Evolutionary conservation across 2,797 vertebrate genomes (phyloP).

Genomic region (Picus viridis): DNA sequence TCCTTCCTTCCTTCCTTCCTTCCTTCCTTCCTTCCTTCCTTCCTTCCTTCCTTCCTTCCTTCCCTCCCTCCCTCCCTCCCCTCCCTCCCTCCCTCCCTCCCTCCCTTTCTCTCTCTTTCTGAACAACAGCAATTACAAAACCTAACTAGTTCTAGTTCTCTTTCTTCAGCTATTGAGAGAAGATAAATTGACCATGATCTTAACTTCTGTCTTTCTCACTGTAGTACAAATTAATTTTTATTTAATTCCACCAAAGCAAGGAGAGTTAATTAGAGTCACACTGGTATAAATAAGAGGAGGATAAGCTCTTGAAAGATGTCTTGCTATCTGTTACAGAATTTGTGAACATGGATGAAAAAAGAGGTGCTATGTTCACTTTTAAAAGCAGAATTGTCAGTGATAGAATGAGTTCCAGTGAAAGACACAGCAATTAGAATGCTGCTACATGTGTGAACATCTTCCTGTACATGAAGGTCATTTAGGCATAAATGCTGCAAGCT

Average conservation of each 20-base stretch:
- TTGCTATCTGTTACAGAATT: not conserved
- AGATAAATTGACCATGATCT: not conserved
- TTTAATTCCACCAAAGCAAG: not conserved
- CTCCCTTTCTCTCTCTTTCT: too few relatives aligned
- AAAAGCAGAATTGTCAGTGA: conserved; percentile 21
- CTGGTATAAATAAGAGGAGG: not conserved
- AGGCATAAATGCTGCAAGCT: not conserved
- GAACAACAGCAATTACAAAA: too few relatives aligned
- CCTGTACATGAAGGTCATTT: not conserved
- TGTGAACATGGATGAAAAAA: conserved; percentile 20
- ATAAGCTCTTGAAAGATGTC: not conserved
- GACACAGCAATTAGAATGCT: not conserved
- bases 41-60: too few relatives aligned
- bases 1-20: too few relatives aligned
- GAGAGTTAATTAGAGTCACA: not conserved
- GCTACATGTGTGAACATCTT: not conserved
- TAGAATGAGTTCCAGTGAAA: conserved; percentile 17
- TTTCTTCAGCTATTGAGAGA: not conserved
- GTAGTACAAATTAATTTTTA: not conserved
- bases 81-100: too few relatives aligned
- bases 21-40: too few relatives aligned
- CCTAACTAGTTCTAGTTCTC: not conserved
- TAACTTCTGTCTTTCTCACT: not conserved
- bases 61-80: too few relatives aligned
- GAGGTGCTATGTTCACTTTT: not conserved